phyloP scores from a whole-genome alignment of 2,113 vertebrate genomes.

The Osmerus eperlanus region DNA sequence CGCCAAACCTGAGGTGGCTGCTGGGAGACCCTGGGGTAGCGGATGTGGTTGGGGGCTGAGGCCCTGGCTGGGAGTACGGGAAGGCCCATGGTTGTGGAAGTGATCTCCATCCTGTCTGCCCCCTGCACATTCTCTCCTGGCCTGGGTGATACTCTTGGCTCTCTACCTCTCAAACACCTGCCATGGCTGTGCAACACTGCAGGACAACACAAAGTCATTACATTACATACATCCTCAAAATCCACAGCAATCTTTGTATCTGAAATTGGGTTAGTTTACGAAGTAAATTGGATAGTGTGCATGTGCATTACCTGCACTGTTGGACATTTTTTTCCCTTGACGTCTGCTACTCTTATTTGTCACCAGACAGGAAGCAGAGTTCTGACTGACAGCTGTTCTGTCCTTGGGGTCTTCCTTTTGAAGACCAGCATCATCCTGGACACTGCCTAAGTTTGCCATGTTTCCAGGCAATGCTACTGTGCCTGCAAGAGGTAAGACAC shows the following conservation, averaged over 20 bases:
- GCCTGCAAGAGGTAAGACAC: constrained; percentile 60
- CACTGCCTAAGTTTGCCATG: constrained; percentile 87
- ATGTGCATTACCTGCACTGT: constrained; percentile 76
- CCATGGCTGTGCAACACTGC: constrained; percentile 82
- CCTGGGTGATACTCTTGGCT: constrained; percentile 79
- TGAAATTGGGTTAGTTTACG: neutral
- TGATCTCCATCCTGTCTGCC: constrained; percentile 75
- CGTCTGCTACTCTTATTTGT: constrained; percentile 80
- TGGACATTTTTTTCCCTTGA: constrained; percentile 49
- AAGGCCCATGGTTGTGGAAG: constrained; percentile 37
- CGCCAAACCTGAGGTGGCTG: constrained; percentile 81
- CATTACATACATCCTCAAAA: no score
- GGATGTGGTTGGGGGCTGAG: constrained; percentile 72
- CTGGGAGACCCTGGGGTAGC: constrained; percentile 79
- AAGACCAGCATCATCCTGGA: constrained; percentile 81
- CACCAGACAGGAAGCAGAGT: constrained; percentile 82
- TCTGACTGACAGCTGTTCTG: constrained; percentile 70
- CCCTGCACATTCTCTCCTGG: constrained; percentile 78
- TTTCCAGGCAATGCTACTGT: constrained; percentile 86
- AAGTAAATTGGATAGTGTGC: neutral
- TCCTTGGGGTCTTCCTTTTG: constrained; percentile 78
- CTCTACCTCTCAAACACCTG: constrained; percentile 76
- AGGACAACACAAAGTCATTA: neutral
- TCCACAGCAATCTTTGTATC: no score
- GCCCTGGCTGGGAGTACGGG: constrained; percentile 72